These are phyloP conservation scores for Agrochola lota DNA, from an alignment of 2,888 invertebrate genomes.

Conservation along the genomic window DNA sequence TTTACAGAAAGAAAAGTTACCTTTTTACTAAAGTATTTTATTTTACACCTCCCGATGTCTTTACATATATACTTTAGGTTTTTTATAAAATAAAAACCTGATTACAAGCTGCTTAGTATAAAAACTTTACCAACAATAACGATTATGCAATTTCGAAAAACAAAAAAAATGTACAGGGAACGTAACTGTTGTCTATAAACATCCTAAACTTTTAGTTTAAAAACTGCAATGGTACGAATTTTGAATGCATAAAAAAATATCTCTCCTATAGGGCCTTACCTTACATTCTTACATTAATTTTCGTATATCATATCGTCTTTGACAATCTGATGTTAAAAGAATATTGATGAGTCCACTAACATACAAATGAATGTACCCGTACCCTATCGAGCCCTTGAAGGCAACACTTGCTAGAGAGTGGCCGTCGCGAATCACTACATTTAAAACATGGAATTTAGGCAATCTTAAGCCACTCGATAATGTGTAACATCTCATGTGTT, in stretches of 20 bases:
- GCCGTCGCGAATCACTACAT: slow-evolving; percentile 68
- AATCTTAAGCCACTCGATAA: slow-evolving; percentile 78
- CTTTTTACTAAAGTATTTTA: slow-evolving; percentile 86
- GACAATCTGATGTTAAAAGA: slow-evolving; percentile 87
- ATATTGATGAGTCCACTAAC: slow-evolving; percentile 81
- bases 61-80: slow-evolving; percentile 85
- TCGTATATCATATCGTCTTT: slow-evolving; percentile 89
- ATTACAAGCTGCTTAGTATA: slow-evolving; percentile 88
- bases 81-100: slow-evolving; percentile 83
- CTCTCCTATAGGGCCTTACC: slow-evolving; percentile 89
- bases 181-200: slow-evolving; percentile 72
- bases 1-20: slow-evolving; percentile 81
- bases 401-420: slow-evolving; percentile 81
- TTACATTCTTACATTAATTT: slow-evolving; percentile 88
- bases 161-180: slow-evolving; percentile 71
- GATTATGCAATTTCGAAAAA: slow-evolving; percentile 87
- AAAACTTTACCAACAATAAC: slow-evolving; percentile 88
- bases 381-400: slow-evolving; percentile 75
- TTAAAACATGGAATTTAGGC: slow-evolving; percentile 72
- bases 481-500: slow-evolving; percentile 84
- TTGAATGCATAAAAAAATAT: slow-evolving; percentile 90
- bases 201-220: slow-evolving; percentile 77
- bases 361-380: slow-evolving; percentile 75
- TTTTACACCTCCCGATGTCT: slow-evolving; percentile 86
- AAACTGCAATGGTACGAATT: slow-evolving; percentile 85